Evolutionary conservation across 64 coral and sea anemone species (phyloP), one percentile per base, ranked within the genome.

Genomic region (Anthopleura sola): DNA sequence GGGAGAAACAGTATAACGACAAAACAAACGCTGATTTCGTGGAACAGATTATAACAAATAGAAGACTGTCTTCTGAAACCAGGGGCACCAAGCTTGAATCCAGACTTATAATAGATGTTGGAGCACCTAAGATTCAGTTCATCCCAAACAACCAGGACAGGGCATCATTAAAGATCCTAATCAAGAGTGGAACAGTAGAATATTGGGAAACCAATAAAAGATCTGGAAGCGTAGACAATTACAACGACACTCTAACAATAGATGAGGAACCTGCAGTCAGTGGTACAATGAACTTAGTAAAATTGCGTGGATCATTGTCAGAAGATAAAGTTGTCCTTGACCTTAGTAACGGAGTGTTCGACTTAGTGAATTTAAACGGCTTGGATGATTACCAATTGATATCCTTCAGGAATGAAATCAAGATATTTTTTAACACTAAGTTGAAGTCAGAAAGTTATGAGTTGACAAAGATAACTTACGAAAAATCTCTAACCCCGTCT

Each of bases 231-330:
- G 55, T 20, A 36, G 28, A 78, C 37, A 53, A 86, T 23, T 86
- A 86, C 68, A 86, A 86, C 47, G 85, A 86, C 77, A 86, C 85
- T 55, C 18, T 54, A 78, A 36, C 68, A 36, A 3, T 55, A 55
- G 50, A 14, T 55, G 85, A 86, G 0, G 49, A 17, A 1, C 55
- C 69, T 55, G 85, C 74, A 55, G 55, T 86, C 10, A 37, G 38
- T 36, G 69, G 85, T 29, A 86, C 68, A 23, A 86, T 86, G 85
- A 86, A 86, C 51, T 86, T 86, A 86, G n/a, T 86, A 38, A 29
- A 86, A 37, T 26, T 86, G 13, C 68, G 31, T 20, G 85, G 85
- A 29, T 55, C 47, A 36, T 9, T 78, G 29, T 53, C 68, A 53
- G 20, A 86, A 54, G 46, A 84, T 62, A 86, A 1, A 78, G 85